Conservation (phyloP, 2,113 vertebrate genomes). For the Otus sunia region DNA sequence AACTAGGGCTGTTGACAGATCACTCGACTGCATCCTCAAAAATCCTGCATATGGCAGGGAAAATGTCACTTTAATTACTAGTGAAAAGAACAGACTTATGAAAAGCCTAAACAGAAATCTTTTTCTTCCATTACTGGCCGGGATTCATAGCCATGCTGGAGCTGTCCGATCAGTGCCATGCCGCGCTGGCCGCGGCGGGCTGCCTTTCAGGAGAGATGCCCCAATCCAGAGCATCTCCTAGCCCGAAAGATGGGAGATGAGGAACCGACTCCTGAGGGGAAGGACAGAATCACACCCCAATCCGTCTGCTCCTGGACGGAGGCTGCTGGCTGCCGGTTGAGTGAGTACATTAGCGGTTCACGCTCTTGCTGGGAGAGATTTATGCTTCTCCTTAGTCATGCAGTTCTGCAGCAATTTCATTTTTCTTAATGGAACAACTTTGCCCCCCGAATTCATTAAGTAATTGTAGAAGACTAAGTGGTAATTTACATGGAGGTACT, state of each 20-base stretch:
- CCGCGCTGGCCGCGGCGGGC: not conserved
- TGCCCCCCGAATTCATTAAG: not conserved
- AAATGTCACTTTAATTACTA: conserved; percentile 57
- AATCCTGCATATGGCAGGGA: conserved; percentile 45
- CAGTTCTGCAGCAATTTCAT: not conserved
- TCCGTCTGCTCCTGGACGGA: not conserved
- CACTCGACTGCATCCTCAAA: not conserved
- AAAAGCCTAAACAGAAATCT: not conserved
- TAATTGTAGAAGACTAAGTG: not conserved
- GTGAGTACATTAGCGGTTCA: accelerated
- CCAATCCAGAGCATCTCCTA: not conserved
- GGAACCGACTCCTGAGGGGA: accelerated
- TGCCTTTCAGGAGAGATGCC: not conserved
- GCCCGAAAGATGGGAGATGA: not conserved
- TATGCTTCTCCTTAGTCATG: not conserved
- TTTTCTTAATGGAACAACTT: not conserved
- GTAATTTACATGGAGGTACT: not conserved
- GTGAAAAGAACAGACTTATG: not conserved
- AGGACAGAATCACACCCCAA: not conserved
- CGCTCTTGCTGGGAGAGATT: not conserved
- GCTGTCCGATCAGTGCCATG: accelerated
- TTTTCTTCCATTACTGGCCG: not conserved
- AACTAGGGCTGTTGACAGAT: conserved; percentile 28
- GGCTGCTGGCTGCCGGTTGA: not conserved
- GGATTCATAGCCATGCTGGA: not conserved